Percentiles rank a stretch among this genome's conserved stretches.
Conservation (phyloP, 2,113 vertebrate genomes). For the Capra hircus region DNA sequence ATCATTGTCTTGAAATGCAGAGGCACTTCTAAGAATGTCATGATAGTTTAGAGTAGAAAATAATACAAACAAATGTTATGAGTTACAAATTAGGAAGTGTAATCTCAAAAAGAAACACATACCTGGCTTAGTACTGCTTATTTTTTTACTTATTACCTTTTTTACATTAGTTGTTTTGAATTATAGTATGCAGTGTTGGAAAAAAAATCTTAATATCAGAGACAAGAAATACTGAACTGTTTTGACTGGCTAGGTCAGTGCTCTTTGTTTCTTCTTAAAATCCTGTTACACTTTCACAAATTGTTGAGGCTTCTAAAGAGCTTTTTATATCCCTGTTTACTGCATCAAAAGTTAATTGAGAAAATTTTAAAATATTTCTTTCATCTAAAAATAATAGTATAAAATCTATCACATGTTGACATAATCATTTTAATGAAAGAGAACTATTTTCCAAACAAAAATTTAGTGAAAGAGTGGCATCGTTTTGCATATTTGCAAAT, state of each 20-base stretch:
- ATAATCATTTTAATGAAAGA: neutral
- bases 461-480: neutral
- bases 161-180: neutral
- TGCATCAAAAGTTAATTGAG: neutral
- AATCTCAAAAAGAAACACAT: neutral
- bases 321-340: neutral
- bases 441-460: constrained; percentile 7
- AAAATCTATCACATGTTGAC: neutral
- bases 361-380: constrained; percentile 2
- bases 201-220: neutral
- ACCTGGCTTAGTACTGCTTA: neutral
- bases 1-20: constrained; percentile 22
- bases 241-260: neutral
- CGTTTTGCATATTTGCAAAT: constrained; percentile 14
- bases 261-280: neutral
- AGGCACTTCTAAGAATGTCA: constrained; percentile 26
- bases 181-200: neutral
- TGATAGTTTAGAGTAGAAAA: constrained; percentile 8
- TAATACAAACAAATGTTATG: constrained; percentile 8
- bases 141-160: neutral
- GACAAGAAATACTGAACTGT: neutral
- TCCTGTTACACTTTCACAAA: neutral
- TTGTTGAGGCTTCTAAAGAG: neutral
- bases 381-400: neutral
- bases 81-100: constrained; percentile 17